Base-by-base conservation (phyloP, 2,888 invertebrate genomes). In the Eupeodes luniger region DNA sequence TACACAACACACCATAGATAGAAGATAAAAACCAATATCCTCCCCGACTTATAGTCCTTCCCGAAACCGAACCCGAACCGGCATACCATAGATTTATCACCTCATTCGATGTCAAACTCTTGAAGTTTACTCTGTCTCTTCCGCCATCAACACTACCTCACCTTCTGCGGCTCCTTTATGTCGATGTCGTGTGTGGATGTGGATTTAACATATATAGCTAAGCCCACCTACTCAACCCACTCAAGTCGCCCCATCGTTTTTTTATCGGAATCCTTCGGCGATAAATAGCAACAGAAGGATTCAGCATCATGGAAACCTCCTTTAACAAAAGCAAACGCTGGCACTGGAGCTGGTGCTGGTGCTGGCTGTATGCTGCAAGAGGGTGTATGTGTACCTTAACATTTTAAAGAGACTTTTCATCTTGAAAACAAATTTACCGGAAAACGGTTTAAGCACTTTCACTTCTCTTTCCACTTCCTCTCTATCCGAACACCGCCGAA, bases 371-470 rank as follows among this genome's bases (percentile, higher is more conserved):
- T 40, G 70, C 5, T 55, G 36, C 27, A 40, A 44, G 40, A 6
- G 49, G 51, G 57, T 77, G 55, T 44, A 44, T 19, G 14, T 62
- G n/a, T 59, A 57, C 69, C 36, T 59, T 27, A 66, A 59, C n/a
- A 67, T 70, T 70, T 81, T 81, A 81, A 85, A 81, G 85, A 72
- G 75, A 86, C 64, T 82, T 80, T 74, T 87, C 87, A 84, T 87
- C 87, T 84, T 84, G 77, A 85, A 85, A 85, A 88, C 88, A 88
- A 85, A 88, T 88, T 85, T 85, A 88, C 84, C 77, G 81, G 84
- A 84, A 88, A 88, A 88, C 81, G 81, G 85, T 85, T 70, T 55
- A 78, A 88, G 88, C 88, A 81, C 84, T 64, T 75, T 55, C 76
- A 64, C 55, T 72, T 47, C 55, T 10, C 44, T 10, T 72, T 27